Evolutionary conservation across 2,113 vertebrate genomes (phyloP).

Genomic region (Anser cygnoides): DNA sequence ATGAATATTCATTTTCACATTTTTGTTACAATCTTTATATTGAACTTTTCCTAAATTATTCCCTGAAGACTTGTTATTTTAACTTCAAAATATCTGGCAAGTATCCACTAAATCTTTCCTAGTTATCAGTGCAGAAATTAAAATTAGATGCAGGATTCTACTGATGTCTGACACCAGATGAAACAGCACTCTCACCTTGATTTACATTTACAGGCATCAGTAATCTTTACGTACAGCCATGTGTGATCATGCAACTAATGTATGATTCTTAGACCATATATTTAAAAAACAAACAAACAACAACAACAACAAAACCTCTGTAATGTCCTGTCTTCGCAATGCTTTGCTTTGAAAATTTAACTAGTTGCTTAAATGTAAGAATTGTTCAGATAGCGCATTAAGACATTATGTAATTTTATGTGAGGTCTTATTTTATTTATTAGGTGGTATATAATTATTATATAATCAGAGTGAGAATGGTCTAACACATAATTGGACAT

Average conservation of each 20-base stretch:
- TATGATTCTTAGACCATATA: background rate
- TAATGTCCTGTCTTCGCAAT: background rate
- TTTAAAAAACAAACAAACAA: background rate
- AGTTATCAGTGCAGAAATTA: background rate
- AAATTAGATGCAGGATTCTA: background rate
- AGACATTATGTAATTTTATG: background rate
- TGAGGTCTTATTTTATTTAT: background rate
- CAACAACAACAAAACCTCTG: background rate
- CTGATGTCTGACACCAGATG: background rate
- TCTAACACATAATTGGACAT: background rate
- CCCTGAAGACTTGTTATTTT: background rate
- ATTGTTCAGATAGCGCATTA: background rate
- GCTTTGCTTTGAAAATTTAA: background rate
- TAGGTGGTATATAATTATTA: background rate
- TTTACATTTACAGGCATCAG: background rate
- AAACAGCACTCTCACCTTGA: background rate
- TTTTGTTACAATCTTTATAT: background rate
- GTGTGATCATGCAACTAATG: background rate
- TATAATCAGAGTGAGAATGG: background rate
- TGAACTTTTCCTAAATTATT: background rate
- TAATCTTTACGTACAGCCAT: background rate
- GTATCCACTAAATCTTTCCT: background rate
- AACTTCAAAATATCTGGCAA: background rate
- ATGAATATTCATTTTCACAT: rapidly evolving
- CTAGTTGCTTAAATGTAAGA: background rate